Base-by-base conservation (phyloP, 1,140 invertebrate species). In the Lysiphlebus fabarum region DNA sequence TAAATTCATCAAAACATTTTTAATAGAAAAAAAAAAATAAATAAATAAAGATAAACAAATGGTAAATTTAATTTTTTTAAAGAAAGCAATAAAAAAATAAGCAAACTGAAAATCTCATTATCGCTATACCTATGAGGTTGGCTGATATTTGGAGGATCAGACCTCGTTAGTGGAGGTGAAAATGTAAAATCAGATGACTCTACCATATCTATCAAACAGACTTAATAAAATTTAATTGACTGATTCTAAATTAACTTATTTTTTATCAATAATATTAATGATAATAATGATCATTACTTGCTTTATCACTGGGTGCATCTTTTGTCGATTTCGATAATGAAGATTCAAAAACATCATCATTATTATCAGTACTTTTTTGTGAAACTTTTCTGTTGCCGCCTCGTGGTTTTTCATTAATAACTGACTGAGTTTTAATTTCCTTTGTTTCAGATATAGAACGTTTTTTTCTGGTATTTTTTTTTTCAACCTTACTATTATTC, bases 141-240 rank as follows among this genome's bases (percentile, higher is more conserved):
- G 14, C 56, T 61, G 17, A 63, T 11, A 42, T 48, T 50, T 36
- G 41, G 34, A 9, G 47, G 47, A 47, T 61, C 65, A 5, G 67
- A 70, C 61, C 65, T 70, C 26, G 66, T 68, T 43, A 68, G 61
- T 6, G 73, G 73, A 7, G 70, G 64, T 53, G 74, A 76, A 53
- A 76, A 76, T 9, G 72, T 62, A 41, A 63, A 74, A 17, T 66
- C 65, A 12, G 71, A 67, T 11, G 67, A 65, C 61, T 67, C 58
- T 44, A 59, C 60, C 6, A 65, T 55, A 7, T 47, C 73, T 75
- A 26, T 26, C 17, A 26, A 26, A 26, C 17, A 26, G 4, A 26
- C 17, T 26, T 26, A 26, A 4, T 26, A 4, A 26, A 26, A 26
- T 17, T 17, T 17, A 17, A 17, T 17, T 17, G 17, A 17, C 17